These are phyloP conservation scores for Diplodus sargus DNA, from an alignment of 2,797 vertebrate genomes.

Conservation along the genomic window DNA sequence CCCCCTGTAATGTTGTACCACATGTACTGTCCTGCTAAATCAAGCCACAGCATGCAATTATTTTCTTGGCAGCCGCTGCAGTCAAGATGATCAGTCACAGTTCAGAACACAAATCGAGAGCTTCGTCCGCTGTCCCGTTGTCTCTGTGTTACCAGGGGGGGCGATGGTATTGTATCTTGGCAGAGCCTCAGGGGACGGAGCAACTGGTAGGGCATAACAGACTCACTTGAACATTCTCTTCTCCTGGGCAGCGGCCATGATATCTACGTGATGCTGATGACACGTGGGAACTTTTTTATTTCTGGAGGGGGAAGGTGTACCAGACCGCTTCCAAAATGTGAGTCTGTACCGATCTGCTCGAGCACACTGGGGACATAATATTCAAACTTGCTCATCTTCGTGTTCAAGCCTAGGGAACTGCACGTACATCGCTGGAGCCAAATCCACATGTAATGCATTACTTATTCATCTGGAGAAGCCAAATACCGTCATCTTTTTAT, in stretches of 20 bases:
- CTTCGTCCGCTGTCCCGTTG: constrained; percentile 14
- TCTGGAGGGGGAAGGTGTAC: neutral
- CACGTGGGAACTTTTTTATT: neutral
- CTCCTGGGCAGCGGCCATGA: constrained; percentile 15
- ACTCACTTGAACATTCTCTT: constrained; percentile 51
- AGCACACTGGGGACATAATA: neutral
- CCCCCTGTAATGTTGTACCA: neutral
- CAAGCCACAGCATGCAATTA: neutral
- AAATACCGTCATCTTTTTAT: neutral
- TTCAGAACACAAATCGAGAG: neutral
- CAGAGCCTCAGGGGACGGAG: constrained; percentile 20
- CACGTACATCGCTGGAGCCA: too few species aligned
- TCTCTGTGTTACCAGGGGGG: constrained; percentile 8
- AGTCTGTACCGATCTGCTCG: neutral
- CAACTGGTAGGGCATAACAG: constrained; percentile 40
- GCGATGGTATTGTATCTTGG: constrained; percentile 29
- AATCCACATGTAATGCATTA: neutral
- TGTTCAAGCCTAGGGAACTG: neutral
- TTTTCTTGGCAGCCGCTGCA: neutral
- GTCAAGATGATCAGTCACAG: constrained; percentile 4
- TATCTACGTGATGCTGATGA: constrained; percentile 17
- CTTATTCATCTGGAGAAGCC: neutral
- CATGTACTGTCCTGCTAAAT: constrained; percentile 4
- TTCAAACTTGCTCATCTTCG: neutral
- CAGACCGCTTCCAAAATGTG: neutral